These are phyloP conservation scores for Penaeus japonicus DNA, from an alignment of 1,140 invertebrate genomes.

Conservation along the genomic window DNA sequence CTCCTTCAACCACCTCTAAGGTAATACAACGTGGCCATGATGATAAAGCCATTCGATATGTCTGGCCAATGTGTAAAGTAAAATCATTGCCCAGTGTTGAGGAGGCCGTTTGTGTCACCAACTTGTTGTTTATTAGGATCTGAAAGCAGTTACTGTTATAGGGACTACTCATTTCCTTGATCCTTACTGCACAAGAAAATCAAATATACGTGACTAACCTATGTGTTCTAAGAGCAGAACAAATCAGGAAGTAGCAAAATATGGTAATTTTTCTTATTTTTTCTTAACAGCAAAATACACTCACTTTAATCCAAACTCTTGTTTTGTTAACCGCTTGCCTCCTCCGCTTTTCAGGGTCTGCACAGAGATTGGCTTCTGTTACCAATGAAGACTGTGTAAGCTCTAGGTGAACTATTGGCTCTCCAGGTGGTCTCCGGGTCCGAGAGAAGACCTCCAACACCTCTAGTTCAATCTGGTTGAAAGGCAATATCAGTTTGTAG, in stretches of 20 bases:
- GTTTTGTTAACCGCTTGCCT: conserved; percentile 18
- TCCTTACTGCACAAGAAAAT: too few species aligned
- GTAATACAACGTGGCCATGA: conserved; percentile 18
- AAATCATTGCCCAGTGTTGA: conserved; percentile 13
- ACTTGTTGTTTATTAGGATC: conserved; percentile 41
- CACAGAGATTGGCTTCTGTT: background rate
- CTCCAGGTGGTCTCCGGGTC: conserved; percentile 32
- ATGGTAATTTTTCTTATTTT: too few species aligned
- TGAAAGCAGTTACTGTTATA: background rate
- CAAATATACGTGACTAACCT: too few species aligned
- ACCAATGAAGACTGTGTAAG: background rate
- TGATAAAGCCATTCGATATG: conserved; percentile 37
- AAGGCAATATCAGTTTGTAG: background rate
- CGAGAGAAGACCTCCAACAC: conserved; percentile 34
- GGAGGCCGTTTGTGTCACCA: conserved; percentile 34
- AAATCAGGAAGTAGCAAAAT: too few species aligned
- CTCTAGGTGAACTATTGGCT: conserved; percentile 31
- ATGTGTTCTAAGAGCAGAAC: too few species aligned
- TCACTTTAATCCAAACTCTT: conserved; percentile 20
- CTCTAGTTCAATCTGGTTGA: conserved; percentile 25
- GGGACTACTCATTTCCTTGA: too few species aligned
- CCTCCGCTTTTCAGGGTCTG: conserved; percentile 23
- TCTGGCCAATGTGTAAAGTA: conserved; percentile 17
- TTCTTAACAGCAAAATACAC: too few species aligned
- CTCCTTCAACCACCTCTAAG: conserved; percentile 28